Conservation (phyloP, 2,113 vertebrate species). For the Cavia porcellus region DNA sequence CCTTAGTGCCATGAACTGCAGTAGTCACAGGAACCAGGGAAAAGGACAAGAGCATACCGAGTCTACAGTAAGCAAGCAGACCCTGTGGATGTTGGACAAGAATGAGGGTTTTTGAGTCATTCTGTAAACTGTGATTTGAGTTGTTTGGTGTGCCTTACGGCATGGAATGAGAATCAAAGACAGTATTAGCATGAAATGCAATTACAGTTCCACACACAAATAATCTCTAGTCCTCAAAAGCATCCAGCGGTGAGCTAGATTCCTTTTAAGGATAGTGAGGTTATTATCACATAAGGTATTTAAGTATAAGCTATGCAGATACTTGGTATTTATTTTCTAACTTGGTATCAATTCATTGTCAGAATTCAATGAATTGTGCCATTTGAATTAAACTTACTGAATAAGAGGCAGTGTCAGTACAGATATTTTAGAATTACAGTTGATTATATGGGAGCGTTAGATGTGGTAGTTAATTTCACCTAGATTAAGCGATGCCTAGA, state of each 20-base stretch:
- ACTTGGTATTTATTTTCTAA: not conserved
- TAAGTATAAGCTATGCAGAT: not conserved
- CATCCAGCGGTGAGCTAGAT: not conserved
- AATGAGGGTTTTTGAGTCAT: not conserved
- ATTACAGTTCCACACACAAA: not conserved
- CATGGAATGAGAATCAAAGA: not conserved
- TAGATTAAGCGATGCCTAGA: not conserved
- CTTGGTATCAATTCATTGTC: not conserved
- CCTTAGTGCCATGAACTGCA: not conserved
- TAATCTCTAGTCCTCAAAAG: not conserved
- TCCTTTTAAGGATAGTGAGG: not conserved
- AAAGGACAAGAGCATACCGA: not conserved
- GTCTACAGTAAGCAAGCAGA: not conserved
- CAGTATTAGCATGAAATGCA: not conserved
- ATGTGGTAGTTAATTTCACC: not conserved
- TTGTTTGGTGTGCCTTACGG: not conserved
- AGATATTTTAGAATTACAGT: not conserved
- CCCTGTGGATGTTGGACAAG: not conserved
- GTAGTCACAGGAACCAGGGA: fast-evolving
- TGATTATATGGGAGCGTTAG: not conserved
- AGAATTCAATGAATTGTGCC: not conserved
- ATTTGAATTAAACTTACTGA: not conserved
- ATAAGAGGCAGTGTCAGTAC: not conserved
- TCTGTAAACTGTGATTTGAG: not conserved
- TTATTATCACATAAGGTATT: not conserved